A percentile compares a stretch with the other conserved stretches of the same genome.
These are phyloP conservation scores for Coelinius sp. DNA, from an alignment of 2,888 invertebrate genomes.

Conservation along the genomic window DNA sequence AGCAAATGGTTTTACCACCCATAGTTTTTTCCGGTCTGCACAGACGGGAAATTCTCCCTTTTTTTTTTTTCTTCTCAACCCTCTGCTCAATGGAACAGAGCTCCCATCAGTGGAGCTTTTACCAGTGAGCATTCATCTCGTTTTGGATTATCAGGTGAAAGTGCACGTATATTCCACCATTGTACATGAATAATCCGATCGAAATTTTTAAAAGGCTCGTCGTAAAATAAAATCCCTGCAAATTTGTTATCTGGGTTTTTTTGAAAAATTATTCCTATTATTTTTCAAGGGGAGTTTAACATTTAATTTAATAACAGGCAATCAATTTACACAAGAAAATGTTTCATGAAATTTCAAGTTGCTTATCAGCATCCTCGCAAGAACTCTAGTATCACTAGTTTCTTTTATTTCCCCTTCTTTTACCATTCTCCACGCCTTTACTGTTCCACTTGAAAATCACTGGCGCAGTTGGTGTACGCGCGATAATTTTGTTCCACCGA, in stretches of 20 bases:
- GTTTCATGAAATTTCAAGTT: constrained; percentile 24
- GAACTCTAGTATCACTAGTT: not conserved
- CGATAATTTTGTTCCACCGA: constrained; percentile 36
- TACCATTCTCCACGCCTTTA: not conserved
- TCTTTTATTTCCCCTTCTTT: not conserved
- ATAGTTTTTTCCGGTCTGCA: constrained; percentile 1
- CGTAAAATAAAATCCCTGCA: constrained; percentile 13
- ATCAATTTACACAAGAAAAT: constrained; percentile 5
- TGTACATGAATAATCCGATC: constrained; percentile 33
- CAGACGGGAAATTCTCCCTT: not conserved
- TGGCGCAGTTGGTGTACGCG: constrained; percentile 16
- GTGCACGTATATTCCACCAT: constrained; percentile 26
- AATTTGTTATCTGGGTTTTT: constrained; percentile 13
- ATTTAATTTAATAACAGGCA: constrained; percentile 10
- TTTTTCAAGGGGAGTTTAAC: too few relatives aligned
- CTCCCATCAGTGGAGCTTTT: constrained; percentile 16
- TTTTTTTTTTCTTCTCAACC: not conserved
- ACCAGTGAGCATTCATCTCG: constrained; percentile 26
- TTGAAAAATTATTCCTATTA: not conserved
- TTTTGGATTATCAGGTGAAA: constrained; percentile 31
- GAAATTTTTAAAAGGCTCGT: constrained; percentile 34
- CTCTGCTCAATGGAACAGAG: not conserved
- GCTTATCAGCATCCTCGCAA: constrained; percentile 21
- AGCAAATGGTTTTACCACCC: constrained; percentile 17
- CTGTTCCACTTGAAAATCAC: constrained; percentile 20